Evolutionary conservation across 1,140 invertebrate genomes (phyloP), one percentile per base, ranked within the genome.

Genomic region (Platorchestia sp.): DNA sequence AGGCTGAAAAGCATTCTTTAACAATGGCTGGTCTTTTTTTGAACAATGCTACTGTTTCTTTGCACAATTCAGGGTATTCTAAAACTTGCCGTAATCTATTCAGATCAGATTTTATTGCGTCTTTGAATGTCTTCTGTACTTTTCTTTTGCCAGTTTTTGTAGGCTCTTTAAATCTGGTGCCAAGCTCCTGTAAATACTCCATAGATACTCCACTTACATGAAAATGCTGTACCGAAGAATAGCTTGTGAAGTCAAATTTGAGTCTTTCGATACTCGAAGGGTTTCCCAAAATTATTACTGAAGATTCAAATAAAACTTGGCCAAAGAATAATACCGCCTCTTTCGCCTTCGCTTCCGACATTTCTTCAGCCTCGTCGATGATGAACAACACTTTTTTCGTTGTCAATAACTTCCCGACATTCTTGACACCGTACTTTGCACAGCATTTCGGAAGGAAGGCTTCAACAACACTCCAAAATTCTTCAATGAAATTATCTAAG

Each of bases 1-100:
- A 93, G 27, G 91, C 91, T 93, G 91, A 45, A 93, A 93, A 93
- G 36, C 91, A 93, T 93, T 93, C 91, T 93, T 47, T 93, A 27
- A 93, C 91, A 14, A 93, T 93, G 3, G 91, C 91, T 93, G 91
- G 41, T 93, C 91, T 44, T 45, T 93, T 93, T 10, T 93, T 45
- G n/a, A 93, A 93, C 10, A 93, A 19, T 19, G 91, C 91, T 6
- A 93, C 43, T 47, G 91, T n/a, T 93, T 93, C 91, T 40, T 93
- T 93, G 0, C 1, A 44, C 91, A 93, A 47, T 47, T 93, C 91
- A 10, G 91, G 91, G 45, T 93, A 93, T 45, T 93, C 91, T 40
- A 93, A 45, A 44, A 93, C 91, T 45, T 93, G 43, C 19, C 91
- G 6, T 44, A 93, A 44, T 45, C 91, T 45, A 44, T 93, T 93